Evolutionary conservation across 2,113 vertebrate genomes (phyloP), one percentile per base, ranked within the genome.

Genomic region (Hylia prasina): DNA sequence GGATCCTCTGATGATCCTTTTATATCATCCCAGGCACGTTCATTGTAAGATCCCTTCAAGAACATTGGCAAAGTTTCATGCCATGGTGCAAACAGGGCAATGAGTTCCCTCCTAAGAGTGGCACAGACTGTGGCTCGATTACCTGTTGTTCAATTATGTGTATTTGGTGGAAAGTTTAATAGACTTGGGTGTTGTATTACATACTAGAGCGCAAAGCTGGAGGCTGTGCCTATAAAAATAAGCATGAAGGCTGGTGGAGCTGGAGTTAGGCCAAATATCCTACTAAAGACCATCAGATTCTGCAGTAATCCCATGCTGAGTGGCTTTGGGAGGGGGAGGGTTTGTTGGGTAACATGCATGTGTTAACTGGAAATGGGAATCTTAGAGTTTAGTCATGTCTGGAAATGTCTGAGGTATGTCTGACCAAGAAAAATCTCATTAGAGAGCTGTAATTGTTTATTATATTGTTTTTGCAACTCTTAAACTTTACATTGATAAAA

Each of bases 181-280:
- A 73, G 91, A 63, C 53, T 79, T 93, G 91, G 87, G 93, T 96
- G 84, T 96, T 92, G 65, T 60, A 61, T 90, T 96, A 84, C 88
- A 83, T 84, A n/a, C 75, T 81, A 72, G 85, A 87, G 72, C 0
- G 11, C 57, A 69, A 63, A 91, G 65, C 92, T 94, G 92, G 82
- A 96, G 87, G 88, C 95, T 78, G 61, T 89, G 90, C 87, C 94
- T 97, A 16, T 94, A 94, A 95, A 97, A 97, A 96, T 48, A 96
- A 91, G 70, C 72, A 47, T 82, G 68, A 89, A 82, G 76, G 57
- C 90, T 90, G 80, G 91, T 82, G 63, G 47, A 77, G 75, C 76
- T 96, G 91, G 94, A 93, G 42, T 61, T 87, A 40, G 31, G 85
- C 92, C 96, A 94, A 39, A 37, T 79, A 40, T 48, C 82, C 61